A percentile compares a stretch with the other conserved stretches of the same genome.
phyloP scores from a whole-genome alignment of 1,140 invertebrate species.

The Saccostrea echinata region DNA sequence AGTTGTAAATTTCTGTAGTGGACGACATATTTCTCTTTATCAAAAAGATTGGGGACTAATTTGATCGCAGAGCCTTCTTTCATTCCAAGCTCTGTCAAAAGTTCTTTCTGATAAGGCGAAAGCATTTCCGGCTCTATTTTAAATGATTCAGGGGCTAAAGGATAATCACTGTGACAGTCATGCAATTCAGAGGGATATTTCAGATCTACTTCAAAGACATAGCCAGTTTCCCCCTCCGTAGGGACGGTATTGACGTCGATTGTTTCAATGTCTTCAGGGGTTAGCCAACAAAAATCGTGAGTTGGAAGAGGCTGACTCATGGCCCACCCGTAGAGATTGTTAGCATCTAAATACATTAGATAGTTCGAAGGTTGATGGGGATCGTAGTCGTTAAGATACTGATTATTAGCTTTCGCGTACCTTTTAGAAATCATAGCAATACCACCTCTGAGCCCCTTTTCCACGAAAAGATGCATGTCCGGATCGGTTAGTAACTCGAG shows the following conservation, averaged over 20 bases:
- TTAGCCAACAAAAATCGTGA: slow-evolving; percentile 77
- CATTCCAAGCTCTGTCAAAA: neutral
- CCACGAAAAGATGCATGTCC: no score
- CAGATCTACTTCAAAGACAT: slow-evolving; percentile 80
- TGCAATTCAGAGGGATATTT: slow-evolving; percentile 79
- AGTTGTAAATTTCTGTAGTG: no score
- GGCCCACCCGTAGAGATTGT: slow-evolving; percentile 71
- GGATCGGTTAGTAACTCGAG: no score
- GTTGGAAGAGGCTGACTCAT: slow-evolving; percentile 63
- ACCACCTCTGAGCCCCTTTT: no score
- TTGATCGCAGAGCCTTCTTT: slow-evolving; percentile 19
- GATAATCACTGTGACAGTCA: slow-evolving; percentile 81
- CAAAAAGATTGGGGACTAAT: slow-evolving; percentile 52
- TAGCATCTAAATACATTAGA: no score
- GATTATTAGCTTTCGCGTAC: no score
- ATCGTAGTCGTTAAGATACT: no score
- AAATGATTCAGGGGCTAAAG: no score
- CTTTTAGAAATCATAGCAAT: no score
- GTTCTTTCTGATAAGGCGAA: neutral
- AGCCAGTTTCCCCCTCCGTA: slow-evolving; percentile 68
- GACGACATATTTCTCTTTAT: no score
- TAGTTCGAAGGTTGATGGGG: neutral
- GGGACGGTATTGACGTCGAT: neutral
- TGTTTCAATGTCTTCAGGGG: neutral
- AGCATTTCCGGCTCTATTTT: neutral